Evolutionary conservation across 2,888 invertebrate genomes (phyloP).

Genomic region (Pristionchus fissidentatus): DNA sequence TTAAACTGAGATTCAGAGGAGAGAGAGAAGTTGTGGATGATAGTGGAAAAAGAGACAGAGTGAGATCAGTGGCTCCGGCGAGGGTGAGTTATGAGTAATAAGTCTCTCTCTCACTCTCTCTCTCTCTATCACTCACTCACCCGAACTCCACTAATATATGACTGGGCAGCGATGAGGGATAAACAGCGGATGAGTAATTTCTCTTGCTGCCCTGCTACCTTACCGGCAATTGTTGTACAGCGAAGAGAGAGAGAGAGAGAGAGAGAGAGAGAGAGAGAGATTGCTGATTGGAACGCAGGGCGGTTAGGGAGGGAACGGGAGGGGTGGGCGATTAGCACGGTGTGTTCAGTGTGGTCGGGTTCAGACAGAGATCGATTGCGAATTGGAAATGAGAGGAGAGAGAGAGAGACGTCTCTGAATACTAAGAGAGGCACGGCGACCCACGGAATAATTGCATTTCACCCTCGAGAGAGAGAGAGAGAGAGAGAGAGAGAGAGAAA

Average conservation of each 20-base stretch:
- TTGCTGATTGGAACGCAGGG: not conserved
- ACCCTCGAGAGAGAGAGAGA: not conserved
- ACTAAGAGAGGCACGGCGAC: not conserved
- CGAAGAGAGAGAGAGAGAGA: not conserved
- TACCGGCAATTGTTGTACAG: not conserved
- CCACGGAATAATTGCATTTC: not conserved
- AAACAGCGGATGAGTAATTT: constrained; percentile 15
- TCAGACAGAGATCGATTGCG: not conserved
- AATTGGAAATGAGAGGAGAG: not conserved
- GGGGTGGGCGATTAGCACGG: not conserved
- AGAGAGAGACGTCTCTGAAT: not conserved
- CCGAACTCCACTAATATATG: constrained; percentile 38
- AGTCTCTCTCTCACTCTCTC: not conserved
- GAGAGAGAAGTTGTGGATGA: not conserved
- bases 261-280: not conserved
- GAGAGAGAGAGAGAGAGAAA: not conserved
- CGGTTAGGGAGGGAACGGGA: too few relatives aligned
- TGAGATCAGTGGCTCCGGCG: not conserved
- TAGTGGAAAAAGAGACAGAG: too few relatives aligned
- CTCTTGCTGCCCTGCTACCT: constrained; percentile 3
- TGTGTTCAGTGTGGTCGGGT: not conserved
- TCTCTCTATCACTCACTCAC: too few relatives aligned
- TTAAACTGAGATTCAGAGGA: not conserved
- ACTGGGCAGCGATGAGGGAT: not conserved
- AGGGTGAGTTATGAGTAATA: constrained; percentile 10